Conservation (phyloP, 2,797 vertebrate genomes). For the Sibirionetta formosa region DNA sequence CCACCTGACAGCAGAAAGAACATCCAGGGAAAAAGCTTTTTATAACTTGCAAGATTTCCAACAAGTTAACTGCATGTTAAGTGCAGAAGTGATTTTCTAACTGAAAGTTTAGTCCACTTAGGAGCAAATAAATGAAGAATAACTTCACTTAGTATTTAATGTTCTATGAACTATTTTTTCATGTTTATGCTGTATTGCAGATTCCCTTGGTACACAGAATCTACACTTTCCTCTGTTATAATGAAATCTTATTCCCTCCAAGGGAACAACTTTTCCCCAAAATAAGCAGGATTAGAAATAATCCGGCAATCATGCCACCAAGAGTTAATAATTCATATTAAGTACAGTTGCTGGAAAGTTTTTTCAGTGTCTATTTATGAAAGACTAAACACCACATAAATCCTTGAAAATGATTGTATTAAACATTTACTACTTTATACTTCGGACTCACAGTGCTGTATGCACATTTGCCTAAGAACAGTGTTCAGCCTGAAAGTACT, state of each 20-base stretch:
- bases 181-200: background rate
- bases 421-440: background rate
- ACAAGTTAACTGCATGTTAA: background rate
- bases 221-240: background rate
- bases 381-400: background rate
- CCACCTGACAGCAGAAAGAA: background rate
- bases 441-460: background rate
- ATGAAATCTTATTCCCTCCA: background rate
- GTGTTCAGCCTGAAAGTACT: background rate
- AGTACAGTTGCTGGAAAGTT: background rate
- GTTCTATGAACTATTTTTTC: background rate
- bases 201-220: background rate
- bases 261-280: background rate
- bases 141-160: background rate
- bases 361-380: background rate
- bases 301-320: background rate
- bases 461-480: background rate
- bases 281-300: background rate
- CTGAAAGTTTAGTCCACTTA: background rate
- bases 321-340: background rate
- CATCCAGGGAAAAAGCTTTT: background rate
- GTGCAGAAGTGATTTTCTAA: background rate
- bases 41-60: background rate
- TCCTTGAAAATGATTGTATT: background rate
- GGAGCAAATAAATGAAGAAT: background rate